phyloP scores from a whole-genome alignment of 2,888 invertebrate genomes.

The Hypena proboscidalis region DNA sequence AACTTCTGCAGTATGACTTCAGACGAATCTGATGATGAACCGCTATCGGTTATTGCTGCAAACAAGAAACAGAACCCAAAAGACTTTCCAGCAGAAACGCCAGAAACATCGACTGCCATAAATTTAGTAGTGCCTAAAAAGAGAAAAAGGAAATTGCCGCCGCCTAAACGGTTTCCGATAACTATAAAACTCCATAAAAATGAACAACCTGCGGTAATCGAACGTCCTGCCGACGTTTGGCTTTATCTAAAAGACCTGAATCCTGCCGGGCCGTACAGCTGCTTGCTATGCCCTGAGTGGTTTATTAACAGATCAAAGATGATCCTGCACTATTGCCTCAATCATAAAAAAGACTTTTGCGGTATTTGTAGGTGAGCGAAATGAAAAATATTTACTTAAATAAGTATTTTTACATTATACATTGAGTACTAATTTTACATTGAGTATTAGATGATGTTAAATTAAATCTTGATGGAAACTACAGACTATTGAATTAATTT shows the following conservation, averaged over 20 bases:
- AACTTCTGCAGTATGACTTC: constrained; percentile 49
- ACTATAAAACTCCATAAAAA: constrained; percentile 48
- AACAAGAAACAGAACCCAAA: constrained; percentile 60
- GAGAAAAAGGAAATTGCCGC: constrained; percentile 47
- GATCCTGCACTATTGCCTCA: constrained; percentile 78
- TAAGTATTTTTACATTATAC: too few species aligned
- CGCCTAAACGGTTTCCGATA: constrained; percentile 39
- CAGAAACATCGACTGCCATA: constrained; percentile 3
- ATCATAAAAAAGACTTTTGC: constrained; percentile 81
- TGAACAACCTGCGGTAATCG: constrained; percentile 52
- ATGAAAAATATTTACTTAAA: background rate
- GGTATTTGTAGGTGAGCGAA: constrained; percentile 76
- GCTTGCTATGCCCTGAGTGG: constrained; percentile 78
- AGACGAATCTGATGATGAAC: constrained; percentile 80
- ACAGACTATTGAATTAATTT: background rate
- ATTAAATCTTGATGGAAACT: too few species aligned
- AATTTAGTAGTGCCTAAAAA: constrained; percentile 45
- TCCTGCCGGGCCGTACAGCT: constrained; percentile 75
- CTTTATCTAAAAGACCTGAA: constrained; percentile 79
- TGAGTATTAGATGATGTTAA: too few species aligned
- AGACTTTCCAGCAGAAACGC: constrained; percentile 35
- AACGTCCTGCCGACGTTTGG: constrained; percentile 78
- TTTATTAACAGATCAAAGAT: constrained; percentile 78
- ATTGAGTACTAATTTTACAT: too few species aligned
- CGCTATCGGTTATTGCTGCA: constrained; percentile 69